Percentiles rank a stretch among this genome's conserved stretches.
Evolutionary conservation across 2,797 vertebrate species (phyloP).

Genomic region (Lacerta viridis): DNA sequence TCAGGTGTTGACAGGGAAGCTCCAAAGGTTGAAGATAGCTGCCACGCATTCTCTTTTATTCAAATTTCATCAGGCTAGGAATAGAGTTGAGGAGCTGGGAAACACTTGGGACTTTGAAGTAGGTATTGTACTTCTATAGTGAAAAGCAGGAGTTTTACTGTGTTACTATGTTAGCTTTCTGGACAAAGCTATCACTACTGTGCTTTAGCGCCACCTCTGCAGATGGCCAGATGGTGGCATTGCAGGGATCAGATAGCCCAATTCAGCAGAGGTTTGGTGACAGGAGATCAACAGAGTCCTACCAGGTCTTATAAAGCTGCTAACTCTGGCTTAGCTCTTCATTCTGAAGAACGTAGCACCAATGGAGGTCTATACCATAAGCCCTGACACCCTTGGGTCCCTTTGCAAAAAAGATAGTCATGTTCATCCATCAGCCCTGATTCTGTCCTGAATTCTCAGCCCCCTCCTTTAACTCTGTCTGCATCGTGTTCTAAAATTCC

Average conservation of each 20-base stretch:
- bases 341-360: neutral
- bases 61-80: neutral
- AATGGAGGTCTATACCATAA: neutral
- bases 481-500: neutral
- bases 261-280: neutral
- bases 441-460: neutral
- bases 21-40: no score
- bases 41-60: neutral
- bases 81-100: neutral
- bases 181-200: neutral
- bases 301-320: neutral
- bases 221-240: neutral
- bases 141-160: neutral
- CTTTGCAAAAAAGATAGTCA: neutral
- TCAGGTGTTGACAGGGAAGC: no score
- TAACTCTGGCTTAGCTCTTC: neutral
- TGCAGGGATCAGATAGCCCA: neutral
- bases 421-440: neutral
- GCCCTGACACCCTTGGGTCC: neutral
- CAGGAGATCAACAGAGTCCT: neutral
- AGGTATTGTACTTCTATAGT: neutral
- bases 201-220: neutral
- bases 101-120: neutral
- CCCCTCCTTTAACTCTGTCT: neutral
- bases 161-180: neutral